A percentile compares a stretch with the other conserved stretches of the same genome.
Evolutionary conservation across 2,797 vertebrate genomes (phyloP).

Genomic region (Otolemur crassicaudatus): DNA sequence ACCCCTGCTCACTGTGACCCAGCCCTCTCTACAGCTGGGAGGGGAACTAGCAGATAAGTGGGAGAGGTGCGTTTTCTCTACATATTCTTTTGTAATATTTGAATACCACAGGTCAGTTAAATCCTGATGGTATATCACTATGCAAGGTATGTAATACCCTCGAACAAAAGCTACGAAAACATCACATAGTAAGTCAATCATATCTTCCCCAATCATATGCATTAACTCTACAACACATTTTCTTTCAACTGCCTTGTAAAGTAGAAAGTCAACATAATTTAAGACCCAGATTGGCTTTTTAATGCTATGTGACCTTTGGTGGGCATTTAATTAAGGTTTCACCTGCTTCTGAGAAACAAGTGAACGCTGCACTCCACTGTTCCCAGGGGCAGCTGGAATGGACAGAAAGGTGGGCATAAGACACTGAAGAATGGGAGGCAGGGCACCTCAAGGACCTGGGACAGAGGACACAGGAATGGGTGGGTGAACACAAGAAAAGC

Average conservation of each 20-base stretch:
- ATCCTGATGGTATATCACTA: background rate
- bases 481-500: background rate
- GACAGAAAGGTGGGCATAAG: background rate
- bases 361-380: background rate
- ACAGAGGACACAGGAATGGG: background rate
- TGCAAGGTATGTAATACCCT: background rate
- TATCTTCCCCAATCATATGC: background rate
- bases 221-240: background rate
- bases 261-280: background rate
- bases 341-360: background rate
- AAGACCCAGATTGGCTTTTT: background rate
- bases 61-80: background rate
- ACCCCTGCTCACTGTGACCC: background rate
- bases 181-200: background rate
- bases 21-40: background rate
- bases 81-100: background rate
- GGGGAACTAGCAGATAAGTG: background rate
- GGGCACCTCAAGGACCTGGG: background rate
- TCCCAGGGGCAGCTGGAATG: background rate
- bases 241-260: background rate
- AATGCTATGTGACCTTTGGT: background rate
- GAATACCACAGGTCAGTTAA: background rate
- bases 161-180: background rate
- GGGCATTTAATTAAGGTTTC: background rate
- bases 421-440: background rate